Percentiles rank a stretch among this genome's conserved stretches.
Conservation (phyloP, 1,140 invertebrate genomes). For the Plectrocnemia conspersa region DNA sequence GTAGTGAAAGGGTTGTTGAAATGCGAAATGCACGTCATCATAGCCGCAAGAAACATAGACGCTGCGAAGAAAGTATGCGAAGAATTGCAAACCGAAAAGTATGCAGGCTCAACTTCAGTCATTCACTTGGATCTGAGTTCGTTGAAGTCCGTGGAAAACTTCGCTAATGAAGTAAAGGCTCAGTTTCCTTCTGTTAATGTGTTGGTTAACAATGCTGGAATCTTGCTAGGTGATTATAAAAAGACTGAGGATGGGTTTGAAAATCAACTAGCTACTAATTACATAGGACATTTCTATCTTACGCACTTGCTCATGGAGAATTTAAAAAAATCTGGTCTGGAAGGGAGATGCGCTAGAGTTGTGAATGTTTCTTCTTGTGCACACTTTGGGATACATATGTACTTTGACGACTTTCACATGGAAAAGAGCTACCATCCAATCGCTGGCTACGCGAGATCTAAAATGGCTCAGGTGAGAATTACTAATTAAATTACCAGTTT, state of each 20-base stretch:
- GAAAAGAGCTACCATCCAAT: conserved; percentile 59
- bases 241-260: conserved; percentile 77
- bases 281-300: conserved; percentile 83
- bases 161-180: conserved; percentile 61
- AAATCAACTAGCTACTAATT: conserved; percentile 78
- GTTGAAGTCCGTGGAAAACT: conserved; percentile 69
- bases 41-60: conserved; percentile 67
- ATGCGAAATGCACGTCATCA: conserved; percentile 77
- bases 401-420: conserved; percentile 72
- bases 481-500: no score
- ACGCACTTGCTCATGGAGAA: conserved; percentile 75
- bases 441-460: conserved; percentile 78
- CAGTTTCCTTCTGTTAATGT: conserved; percentile 64
- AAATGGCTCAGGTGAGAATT: conserved; percentile 69
- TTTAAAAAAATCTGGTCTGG: conserved; percentile 56
- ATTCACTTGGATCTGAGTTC: conserved; percentile 58
- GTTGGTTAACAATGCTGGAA: conserved; percentile 81
- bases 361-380: conserved; percentile 84
- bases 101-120: conserved; percentile 47
- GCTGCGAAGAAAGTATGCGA: conserved; percentile 54
- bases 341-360: conserved; percentile 50
- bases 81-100: conserved; percentile 46
- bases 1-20: conserved; percentile 75
- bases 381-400: conserved; percentile 66
- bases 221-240: conserved; percentile 76